Conservation (phyloP, 2,888 invertebrate genomes). For the Lasioglossum pauxillum region DNA sequence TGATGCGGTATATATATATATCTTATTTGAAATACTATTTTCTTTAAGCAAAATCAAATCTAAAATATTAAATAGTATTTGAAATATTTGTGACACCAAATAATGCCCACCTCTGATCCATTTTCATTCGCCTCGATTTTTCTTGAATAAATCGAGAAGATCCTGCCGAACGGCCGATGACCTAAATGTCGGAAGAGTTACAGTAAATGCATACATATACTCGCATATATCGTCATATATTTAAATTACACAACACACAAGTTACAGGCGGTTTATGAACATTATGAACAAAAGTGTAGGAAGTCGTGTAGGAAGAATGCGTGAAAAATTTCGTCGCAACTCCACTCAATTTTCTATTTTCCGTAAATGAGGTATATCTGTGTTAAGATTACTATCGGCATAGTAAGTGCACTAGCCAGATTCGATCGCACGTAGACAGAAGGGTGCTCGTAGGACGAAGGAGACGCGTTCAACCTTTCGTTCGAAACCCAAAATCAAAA, state of each 20-base stretch:
- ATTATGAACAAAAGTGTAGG: slow-evolving; percentile 68
- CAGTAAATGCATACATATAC: slow-evolving; percentile 24
- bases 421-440: slow-evolving; percentile 22
- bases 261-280: slow-evolving; percentile 69
- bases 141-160: not conserved
- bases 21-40: too few relatives aligned
- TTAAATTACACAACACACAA: slow-evolving; percentile 75
- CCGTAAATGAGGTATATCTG: slow-evolving; percentile 71
- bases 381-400: slow-evolving; percentile 61
- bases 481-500: not conserved
- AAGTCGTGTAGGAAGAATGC: slow-evolving; percentile 62
- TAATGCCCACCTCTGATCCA: too few relatives aligned
- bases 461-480: slow-evolving; percentile 25
- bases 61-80: too few relatives aligned
- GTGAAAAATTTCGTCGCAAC: slow-evolving; percentile 60
- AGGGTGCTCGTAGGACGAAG: slow-evolving; percentile 37
- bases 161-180: not conserved
- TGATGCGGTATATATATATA: too few relatives aligned
- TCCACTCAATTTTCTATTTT: slow-evolving; percentile 50
- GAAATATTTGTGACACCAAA: too few relatives aligned
- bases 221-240: slow-evolving; percentile 67
- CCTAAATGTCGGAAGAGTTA: not conserved
- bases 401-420: slow-evolving; percentile 37
- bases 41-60: too few relatives aligned
- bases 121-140: not conserved